Base-by-base conservation (phyloP, 2,113 vertebrate genomes). In the Forbesichthys papilliferus region DNA sequence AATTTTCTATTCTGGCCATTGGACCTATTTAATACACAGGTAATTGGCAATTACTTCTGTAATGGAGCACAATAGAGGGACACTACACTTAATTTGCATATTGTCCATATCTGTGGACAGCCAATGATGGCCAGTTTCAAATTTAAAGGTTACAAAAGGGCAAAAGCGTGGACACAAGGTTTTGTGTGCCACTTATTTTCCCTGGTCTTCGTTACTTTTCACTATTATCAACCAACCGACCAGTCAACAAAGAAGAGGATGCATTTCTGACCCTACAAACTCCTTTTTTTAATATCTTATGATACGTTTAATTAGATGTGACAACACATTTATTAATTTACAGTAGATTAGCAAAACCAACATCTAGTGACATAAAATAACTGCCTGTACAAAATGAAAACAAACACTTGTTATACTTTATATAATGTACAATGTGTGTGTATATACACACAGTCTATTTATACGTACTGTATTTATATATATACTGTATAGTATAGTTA, bases 101-200 rank as follows among this genome's bases (percentile, higher is more conserved):
- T 76, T 73, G 69, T 56, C 73, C 9, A 36, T 71, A 55, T 77
- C 66, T 72, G 16, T 11, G 18, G 12, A 58, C 59, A 63, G 75
- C 54, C 53, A 61, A 59, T 60, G 77, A 86, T 79, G 18, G 16
- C 69, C 47, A 20, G 48, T 36, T 65, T 77, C 68, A 79, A 66
- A 80, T 68, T 71, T 71, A 85, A 88, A 90, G 87, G 84, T 89
- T 84, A 69, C 68, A 76, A 86, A 90, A 89, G 86, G 87, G 84
- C 74, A 84, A 49, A 80, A 75, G 36, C 12, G 6, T 63, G 67
- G 20, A 18, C 36, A 36, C 52, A 11, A 69, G 72, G 3, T 68
- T 82, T 83, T 80, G 70, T 83, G 59, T 2, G 1, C 6, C 14
- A 61, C 48, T 68, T 14, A 48, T 80, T 62, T 69, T 11, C 20